Evolutionary conservation across 1,140 invertebrate species (phyloP), one percentile per base, ranked within the genome.

Genomic region (Drosophila simulans): DNA sequence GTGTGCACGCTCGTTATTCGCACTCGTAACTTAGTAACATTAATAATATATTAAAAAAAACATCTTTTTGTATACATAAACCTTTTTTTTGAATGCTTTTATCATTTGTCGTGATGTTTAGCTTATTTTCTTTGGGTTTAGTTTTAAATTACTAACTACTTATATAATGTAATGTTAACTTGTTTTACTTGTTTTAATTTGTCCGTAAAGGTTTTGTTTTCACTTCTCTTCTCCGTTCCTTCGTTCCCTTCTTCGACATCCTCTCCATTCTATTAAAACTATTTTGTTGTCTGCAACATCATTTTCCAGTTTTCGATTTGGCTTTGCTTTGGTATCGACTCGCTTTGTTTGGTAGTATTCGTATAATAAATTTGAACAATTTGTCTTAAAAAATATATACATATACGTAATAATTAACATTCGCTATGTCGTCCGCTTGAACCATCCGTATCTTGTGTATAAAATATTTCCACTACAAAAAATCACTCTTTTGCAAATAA

Each of bases 81-180:
- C 68, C 53, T 58, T 77, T 27, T 48, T 55, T 66, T 62, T 31
- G 31, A 31, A 31, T 31, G 31, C 58, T 72, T 70, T 63, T 59
- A 60, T 72, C 49, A 60, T 72, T 70, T 63, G 27, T 77, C 37
- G 74, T 77, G 64, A 70, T 51, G 34, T 74, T 77, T 76, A 49
- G 73, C 63, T 79, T 78, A 55, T 53, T 49, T 59, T 64, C 35
- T 53, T 80, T 48, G 65, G 65, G 70, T 77, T 83, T 88, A 72
- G 79, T 89, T 82, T 88, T 84, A 72, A 91, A 89, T 91, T 91
- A 91, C 90, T 91, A 91, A 91, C 90, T 91, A 91, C 90, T 91
- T 91, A 91, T 91, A 91, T 80, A 91, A 91, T 91, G 90, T 91
- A 91, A 91, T 91, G 90, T 91, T 91, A 91, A 91, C 90, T 91